Percentiles rank a stretch among this genome's conserved stretches.
phyloP scores from a whole-genome alignment of 2,797 vertebrate genomes.

The Ctenopoma kingsleyae region DNA sequence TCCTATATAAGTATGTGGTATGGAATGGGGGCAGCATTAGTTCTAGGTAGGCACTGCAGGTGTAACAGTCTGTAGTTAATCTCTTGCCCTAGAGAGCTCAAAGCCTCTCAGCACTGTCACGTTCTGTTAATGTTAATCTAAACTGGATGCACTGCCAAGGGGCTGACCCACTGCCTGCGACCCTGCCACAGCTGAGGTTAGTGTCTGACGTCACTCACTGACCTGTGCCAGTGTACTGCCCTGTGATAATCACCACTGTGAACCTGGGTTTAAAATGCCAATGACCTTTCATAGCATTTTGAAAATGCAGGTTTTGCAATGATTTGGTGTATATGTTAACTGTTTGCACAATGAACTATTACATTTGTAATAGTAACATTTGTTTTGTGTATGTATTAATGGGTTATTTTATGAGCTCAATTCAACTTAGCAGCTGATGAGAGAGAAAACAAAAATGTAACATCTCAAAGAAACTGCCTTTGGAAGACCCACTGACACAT shows the following conservation, averaged over 20 bases:
- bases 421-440: too few relatives aligned
- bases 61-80: conserved; percentile 70
- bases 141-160: conserved; percentile 57
- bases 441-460: too few relatives aligned
- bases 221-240: conserved; percentile 39
- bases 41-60: conserved; percentile 51
- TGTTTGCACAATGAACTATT: background rate
- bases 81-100: conserved; percentile 64
- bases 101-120: conserved; percentile 81
- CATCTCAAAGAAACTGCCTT: too few relatives aligned
- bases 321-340: background rate
- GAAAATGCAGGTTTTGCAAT: background rate
- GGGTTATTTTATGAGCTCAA: background rate
- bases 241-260: conserved; percentile 37
- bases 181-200: conserved; percentile 58
- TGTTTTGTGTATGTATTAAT: background rate
- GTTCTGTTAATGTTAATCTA: conserved; percentile 80
- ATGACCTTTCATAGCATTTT: conserved; percentile 18
- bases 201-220: conserved; percentile 53
- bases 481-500: too few relatives aligned
- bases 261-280: conserved; percentile 44
- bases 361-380: too few relatives aligned
- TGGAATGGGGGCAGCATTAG: conserved; percentile 59
- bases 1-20: conserved; percentile 18
- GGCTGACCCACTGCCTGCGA: conserved; percentile 73